Base-by-base conservation (phyloP, 2,113 vertebrate species). In the Clarias magur region DNA sequence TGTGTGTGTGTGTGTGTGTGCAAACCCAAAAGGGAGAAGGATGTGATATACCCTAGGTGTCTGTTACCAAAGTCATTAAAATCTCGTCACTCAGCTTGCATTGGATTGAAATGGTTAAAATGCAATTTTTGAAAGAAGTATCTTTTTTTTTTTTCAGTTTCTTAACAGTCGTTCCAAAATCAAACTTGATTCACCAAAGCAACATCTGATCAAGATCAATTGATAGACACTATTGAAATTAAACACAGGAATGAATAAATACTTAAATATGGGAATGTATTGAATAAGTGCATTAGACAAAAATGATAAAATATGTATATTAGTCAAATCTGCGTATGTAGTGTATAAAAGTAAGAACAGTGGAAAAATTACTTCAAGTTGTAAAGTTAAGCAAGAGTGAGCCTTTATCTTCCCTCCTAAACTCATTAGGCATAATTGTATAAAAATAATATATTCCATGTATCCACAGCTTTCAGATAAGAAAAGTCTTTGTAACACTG, bases 1-100 rank as follows among this genome's bases (percentile, higher is more conserved):
- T 83, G 30, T 65, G 80, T 48, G 48, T 75, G 38, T 82, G 57
- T 86, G 84, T 91, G 54, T 70, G 56, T 63, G 75, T 84, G 63
- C 6, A 17, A 73, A 73, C 25, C 42, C 23, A 53, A 25, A 73
- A 73, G 3, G 53, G 21, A 54, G 53, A 84, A 30, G 70, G 63
- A 83, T 72, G 27, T 34, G 17, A 38, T 23, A 34, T 34, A 70
- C 65, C 53, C n/a, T 27, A 68, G 30, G 63, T 56, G 30, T 38
- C 68, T 72, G 8, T 21, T 72, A 72, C 30, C 30, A 72, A 19
- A 72, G 3, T 68, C 34, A 21, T 38, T 72, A 21, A 30, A 27
- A 68, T 42, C 7, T 17, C 34, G 21, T 72, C 70, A 21, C 70
- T 8, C 0, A 10, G 2, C 17, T 42, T 72, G 30, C 17, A 11